Evolutionary conservation across 2,113 vertebrate genomes (phyloP).

Genomic region (Malaclemys terrapin): DNA sequence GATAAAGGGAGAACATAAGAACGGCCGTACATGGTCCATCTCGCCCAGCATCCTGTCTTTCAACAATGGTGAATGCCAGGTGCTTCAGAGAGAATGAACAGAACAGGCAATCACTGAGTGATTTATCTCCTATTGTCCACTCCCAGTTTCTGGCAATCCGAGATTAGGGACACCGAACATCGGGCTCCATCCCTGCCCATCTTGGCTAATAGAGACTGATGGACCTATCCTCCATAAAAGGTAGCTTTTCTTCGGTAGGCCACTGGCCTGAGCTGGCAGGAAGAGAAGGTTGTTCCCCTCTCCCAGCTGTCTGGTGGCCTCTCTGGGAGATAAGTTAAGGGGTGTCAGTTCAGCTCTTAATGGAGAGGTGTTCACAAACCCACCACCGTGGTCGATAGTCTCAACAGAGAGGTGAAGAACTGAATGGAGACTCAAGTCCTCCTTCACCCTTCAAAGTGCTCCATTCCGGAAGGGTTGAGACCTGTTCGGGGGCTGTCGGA

Average conservation of each 20-base stretch:
- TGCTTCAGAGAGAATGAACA: not conserved
- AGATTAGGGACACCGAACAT: not conserved
- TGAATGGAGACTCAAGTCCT: not conserved
- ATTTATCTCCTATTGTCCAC: not conserved
- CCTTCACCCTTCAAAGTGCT: not conserved
- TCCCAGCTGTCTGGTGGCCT: not conserved
- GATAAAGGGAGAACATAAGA: not conserved
- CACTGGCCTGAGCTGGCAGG: not conserved
- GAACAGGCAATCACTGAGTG: not conserved
- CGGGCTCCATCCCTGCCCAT: not conserved
- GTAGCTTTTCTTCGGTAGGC: not conserved
- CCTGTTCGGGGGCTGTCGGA: not conserved
- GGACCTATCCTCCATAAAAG: not conserved
- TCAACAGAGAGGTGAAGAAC: not conserved
- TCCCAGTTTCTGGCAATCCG: not conserved
- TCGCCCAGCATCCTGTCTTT: not conserved
- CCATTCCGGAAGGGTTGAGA: not conserved
- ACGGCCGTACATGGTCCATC: not conserved
- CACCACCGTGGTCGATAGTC: not conserved
- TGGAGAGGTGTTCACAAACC: not conserved
- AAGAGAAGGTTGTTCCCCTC: not conserved
- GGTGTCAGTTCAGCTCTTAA: not conserved
- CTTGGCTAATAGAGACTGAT: not conserved
- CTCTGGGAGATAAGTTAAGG: not conserved
- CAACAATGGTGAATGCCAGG: not conserved